phyloP scores from a whole-genome alignment of 2,888 invertebrate species.

The Dasypogon diadema region DNA sequence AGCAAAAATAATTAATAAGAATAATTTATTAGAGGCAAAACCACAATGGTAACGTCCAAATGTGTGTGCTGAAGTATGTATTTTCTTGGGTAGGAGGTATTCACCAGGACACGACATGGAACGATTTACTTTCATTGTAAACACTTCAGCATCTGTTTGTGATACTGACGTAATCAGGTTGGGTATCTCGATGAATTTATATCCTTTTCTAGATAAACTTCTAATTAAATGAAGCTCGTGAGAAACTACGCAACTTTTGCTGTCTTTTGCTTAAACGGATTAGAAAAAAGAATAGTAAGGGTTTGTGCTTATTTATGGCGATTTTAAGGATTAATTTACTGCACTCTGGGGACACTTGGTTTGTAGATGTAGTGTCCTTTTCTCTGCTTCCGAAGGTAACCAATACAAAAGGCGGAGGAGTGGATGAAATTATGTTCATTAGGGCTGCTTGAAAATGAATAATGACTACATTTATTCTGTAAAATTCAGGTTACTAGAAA shows the following conservation, averaged over 20 bases:
- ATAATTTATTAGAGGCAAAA: constrained; percentile 31
- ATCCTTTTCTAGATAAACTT: constrained; percentile 37
- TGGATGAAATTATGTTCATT: no score
- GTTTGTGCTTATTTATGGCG: constrained; percentile 2
- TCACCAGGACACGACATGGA: no score
- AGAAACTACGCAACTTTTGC: constrained; percentile 17
- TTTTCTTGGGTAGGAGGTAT: no score
- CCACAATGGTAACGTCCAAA: no score
- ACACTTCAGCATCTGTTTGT: constrained; percentile 21
- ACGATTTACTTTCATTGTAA: not conserved
- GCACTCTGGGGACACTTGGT: not conserved
- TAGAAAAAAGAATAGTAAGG: not conserved
- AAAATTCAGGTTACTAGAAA: no score
- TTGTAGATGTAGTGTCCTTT: no score
- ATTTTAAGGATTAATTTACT: not conserved
- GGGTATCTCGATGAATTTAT: constrained; percentile 33
- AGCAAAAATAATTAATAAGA: constrained; percentile 47
- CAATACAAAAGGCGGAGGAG: no score
- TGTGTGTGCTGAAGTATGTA: no score
- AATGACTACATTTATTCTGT: no score
- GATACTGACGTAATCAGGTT: constrained; percentile 38
- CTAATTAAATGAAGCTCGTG: constrained; percentile 39
- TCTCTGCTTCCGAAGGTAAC: no score
- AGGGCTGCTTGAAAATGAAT: no score
- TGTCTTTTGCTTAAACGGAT: not conserved